Percentiles rank a stretch among this genome's conserved stretches.
These are phyloP conservation scores for Tokudaia tokunoshimensis DNA, from an alignment of 2,797 vertebrate genomes.

Conservation along the genomic window DNA sequence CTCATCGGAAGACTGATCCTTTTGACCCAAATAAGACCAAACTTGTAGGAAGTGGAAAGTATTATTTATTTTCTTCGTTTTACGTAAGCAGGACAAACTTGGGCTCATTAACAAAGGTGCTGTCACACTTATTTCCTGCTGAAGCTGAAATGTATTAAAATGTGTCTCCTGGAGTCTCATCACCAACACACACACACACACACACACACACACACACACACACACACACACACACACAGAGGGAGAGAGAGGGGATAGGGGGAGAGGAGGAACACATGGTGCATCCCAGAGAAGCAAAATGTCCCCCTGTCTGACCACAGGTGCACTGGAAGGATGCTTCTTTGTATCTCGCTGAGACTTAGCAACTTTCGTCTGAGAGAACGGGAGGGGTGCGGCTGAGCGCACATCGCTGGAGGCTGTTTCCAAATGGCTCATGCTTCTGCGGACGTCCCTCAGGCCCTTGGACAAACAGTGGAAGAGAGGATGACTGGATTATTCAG, in stretches of 20 bases:
- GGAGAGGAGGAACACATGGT: slow-evolving; percentile 6
- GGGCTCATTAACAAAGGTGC: slow-evolving; percentile 60
- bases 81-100: slow-evolving; percentile 61
- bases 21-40: neutral
- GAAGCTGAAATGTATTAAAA: slow-evolving; percentile 59
- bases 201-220: no score
- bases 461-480: slow-evolving; percentile 56
- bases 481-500: slow-evolving; percentile 32
- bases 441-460: neutral
- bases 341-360: neutral
- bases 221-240: neutral
- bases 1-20: slow-evolving; percentile 13
- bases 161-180: neutral
- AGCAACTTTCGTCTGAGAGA: slow-evolving; percentile 6
- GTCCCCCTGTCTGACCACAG: slow-evolving; percentile 32
- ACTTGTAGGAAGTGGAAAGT: slow-evolving; percentile 12
- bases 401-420: neutral
- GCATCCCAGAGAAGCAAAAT: slow-evolving; percentile 35
- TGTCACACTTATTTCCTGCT: slow-evolving; percentile 65
- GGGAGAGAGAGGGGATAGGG: slow-evolving; percentile 17
- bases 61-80: slow-evolving; percentile 59
- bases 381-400: neutral
- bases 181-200: neutral
- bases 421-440: slow-evolving; percentile 48
- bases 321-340: neutral